Conservation (phyloP, 1,140 invertebrate species). For the Rhopalosiphum padi region DNA sequence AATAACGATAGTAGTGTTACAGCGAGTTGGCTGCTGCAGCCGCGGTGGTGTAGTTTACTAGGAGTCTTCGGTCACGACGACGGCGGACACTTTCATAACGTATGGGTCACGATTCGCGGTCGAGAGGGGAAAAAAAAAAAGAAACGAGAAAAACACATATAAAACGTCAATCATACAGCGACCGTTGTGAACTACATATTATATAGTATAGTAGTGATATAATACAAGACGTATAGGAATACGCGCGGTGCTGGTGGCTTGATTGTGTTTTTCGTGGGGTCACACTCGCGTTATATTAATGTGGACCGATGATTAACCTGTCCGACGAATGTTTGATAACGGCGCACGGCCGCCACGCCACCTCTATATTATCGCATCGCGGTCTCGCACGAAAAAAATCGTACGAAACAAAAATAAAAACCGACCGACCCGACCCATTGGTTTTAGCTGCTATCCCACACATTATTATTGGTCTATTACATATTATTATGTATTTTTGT, state of each 20-base stretch:
- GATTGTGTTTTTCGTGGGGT: neutral
- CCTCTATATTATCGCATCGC: neutral
- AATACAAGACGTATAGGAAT: neutral
- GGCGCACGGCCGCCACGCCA: neutral
- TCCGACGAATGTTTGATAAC: neutral
- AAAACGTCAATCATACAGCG: slow-evolving; percentile 35
- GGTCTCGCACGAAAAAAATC: neutral
- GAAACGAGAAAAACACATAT: neutral
- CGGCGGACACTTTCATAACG: slow-evolving; percentile 41
- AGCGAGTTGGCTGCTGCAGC: neutral
- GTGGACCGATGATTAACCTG: slow-evolving; percentile 18
- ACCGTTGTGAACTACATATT: neutral
- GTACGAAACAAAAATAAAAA: neutral
- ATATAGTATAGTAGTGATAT: neutral
- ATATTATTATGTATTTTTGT: neutral
- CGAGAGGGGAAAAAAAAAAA: neutral
- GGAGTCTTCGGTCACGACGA: slow-evolving; percentile 41
- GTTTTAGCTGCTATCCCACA: neutral
- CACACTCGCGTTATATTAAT: neutral
- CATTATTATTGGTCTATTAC: neutral
- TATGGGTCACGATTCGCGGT: slow-evolving; percentile 21
- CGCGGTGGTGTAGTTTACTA: neutral
- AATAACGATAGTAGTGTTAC: neutral
- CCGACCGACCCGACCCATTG: neutral
- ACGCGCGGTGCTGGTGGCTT: neutral